Conservation (phyloP, 2,888 invertebrate genomes). For the Phyllotreta cruciferae region DNA sequence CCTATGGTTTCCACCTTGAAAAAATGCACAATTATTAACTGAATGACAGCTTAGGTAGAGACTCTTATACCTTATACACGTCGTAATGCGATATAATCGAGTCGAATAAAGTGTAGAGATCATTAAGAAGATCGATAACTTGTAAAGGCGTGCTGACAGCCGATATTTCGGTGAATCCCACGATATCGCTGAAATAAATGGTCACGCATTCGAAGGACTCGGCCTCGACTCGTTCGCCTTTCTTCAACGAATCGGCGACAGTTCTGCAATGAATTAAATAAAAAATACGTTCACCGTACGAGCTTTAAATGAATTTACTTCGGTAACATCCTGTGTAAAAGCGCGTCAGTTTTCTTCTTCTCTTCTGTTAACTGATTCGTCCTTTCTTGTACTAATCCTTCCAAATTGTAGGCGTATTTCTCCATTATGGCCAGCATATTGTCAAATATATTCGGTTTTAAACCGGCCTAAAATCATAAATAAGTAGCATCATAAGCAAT, state of each 20-base stretch:
- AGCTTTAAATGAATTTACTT: conserved; percentile 63
- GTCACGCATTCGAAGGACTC: conserved; percentile 84
- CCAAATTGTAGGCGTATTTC: conserved; percentile 87
- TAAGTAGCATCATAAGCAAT: conserved; percentile 2
- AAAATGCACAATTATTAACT: not conserved
- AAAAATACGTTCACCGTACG: conserved; percentile 8
- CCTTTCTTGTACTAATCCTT: conserved; percentile 81
- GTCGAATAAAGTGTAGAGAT: conserved; percentile 87
- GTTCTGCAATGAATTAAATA: conserved; percentile 63
- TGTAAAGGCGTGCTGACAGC: conserved; percentile 81
- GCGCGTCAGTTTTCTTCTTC: conserved; percentile 83
- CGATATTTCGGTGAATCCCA: conserved; percentile 82
- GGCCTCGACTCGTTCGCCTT: conserved; percentile 80
- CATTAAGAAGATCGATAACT: conserved; percentile 87
- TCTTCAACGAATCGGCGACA: conserved; percentile 80
- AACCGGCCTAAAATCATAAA: conserved; percentile 61
- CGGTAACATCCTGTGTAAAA: conserved; percentile 85
- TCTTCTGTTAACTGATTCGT: conserved; percentile 83
- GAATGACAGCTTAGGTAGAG: conserved; percentile 10
- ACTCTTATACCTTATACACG: conserved; percentile 75
- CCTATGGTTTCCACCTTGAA: conserved; percentile 80
- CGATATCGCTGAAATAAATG: conserved; percentile 85
- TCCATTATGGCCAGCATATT: conserved; percentile 92
- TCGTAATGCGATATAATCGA: conserved; percentile 87
- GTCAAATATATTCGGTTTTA: conserved; percentile 86